Conservation (phyloP, 2,797 vertebrate species). For the Danionella dracula region DNA sequence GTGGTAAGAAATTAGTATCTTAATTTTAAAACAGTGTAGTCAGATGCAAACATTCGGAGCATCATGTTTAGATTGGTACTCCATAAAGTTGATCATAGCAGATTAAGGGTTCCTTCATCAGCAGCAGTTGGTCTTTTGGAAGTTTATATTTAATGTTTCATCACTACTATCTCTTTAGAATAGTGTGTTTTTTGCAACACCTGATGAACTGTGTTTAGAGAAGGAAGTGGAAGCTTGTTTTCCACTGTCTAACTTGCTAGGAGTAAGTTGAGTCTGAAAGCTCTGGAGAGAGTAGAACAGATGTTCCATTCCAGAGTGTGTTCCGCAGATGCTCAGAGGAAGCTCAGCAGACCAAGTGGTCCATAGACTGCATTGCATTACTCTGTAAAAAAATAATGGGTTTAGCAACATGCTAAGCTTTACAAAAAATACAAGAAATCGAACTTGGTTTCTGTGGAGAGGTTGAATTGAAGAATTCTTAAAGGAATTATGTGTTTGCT, state of each 20-base stretch:
- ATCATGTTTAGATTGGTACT: no score
- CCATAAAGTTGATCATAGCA: not conserved
- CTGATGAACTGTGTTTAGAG: conserved; percentile 48
- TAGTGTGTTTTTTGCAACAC: conserved; percentile 32
- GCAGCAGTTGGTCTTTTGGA: not conserved
- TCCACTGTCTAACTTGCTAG: conserved; percentile 41
- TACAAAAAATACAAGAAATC: no score
- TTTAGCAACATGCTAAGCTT: no score
- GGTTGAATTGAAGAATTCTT: no score
- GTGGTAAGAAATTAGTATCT: no score
- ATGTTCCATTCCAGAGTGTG: not conserved
- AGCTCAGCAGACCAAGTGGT: conserved; percentile 20
- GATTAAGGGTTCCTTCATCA: not conserved
- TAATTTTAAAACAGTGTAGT: no score
- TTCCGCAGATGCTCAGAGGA: conserved; percentile 38
- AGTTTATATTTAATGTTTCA: not conserved
- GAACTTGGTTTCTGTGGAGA: no score
- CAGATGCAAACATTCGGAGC: no score
- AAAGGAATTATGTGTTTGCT: no score
- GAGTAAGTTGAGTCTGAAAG: conserved; percentile 52
- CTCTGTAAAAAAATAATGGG: not conserved
- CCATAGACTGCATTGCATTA: conserved; percentile 34
- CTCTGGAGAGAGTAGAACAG: conserved; percentile 53
- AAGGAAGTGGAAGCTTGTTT: conserved; percentile 51
- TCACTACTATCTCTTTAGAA: conserved; percentile 32